A percentile compares a stretch with the other conserved stretches of the same genome.
Conservation (phyloP, 92 coral and sea anemone species). For the Zoanthus sansibaricus region DNA sequence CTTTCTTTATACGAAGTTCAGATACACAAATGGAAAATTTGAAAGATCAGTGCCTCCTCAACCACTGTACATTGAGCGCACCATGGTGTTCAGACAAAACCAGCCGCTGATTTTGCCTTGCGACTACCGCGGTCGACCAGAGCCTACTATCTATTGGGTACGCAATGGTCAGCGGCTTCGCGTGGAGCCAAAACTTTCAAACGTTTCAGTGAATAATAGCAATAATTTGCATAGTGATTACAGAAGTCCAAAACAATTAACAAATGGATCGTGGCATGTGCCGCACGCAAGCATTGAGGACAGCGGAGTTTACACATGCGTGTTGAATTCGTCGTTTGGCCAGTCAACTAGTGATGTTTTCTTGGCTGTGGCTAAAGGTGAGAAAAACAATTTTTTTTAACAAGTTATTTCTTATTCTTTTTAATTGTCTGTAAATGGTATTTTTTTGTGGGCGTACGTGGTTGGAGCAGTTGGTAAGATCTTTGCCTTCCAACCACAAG, state of each 20-base stretch:
- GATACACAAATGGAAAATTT: too few species aligned
- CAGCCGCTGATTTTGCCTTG: constrained; percentile 14
- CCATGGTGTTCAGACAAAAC: not conserved
- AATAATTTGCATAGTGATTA: not conserved
- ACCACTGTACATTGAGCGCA: constrained; percentile 14
- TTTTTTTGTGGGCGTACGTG: too few species aligned
- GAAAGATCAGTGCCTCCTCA: constrained; percentile 28
- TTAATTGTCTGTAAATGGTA: too few species aligned
- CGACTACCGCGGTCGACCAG: constrained; percentile 37
- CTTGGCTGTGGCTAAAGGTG: constrained; percentile 28
- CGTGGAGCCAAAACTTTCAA: not conserved
- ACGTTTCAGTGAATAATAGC: not conserved
- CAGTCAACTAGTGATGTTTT: not conserved
- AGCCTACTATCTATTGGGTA: constrained; percentile 33
- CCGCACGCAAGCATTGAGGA: constrained; percentile 1
- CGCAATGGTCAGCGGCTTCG: constrained; percentile 26
- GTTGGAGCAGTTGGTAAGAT: too few species aligned
- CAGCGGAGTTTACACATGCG: constrained; percentile 29
- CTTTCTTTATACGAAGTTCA: too few species aligned
- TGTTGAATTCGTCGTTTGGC: constrained; percentile 28
- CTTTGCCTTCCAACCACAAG: too few species aligned
- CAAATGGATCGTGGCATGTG: constrained; percentile 23
- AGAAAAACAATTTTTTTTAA: not conserved
- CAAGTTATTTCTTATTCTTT: too few species aligned
- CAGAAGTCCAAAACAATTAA: not conserved